phyloP scores from a whole-genome alignment of 2,888 invertebrate genomes.

The Euplexia lucipara region DNA sequence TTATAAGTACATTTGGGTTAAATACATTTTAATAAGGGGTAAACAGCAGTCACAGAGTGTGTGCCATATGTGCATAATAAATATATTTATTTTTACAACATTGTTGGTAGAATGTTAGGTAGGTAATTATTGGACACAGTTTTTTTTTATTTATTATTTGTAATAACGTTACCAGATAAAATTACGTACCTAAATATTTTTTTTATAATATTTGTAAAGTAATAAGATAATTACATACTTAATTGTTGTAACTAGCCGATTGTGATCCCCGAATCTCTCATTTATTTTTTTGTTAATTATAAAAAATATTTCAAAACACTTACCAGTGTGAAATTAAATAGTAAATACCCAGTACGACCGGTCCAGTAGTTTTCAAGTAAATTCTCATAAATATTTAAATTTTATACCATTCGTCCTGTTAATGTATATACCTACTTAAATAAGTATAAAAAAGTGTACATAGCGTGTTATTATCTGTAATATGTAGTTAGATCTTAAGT shows the following conservation, averaged over 20 bases:
- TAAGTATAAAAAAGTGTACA: slow-evolving; percentile 37
- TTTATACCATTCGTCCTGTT: slow-evolving; percentile 54
- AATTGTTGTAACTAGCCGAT: neutral
- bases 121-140: neutral
- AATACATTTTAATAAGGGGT: too few relatives aligned
- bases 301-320: neutral
- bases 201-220: neutral
- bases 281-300: neutral
- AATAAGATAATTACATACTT: neutral
- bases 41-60: slow-evolving; percentile 12
- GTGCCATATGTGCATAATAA: slow-evolving; percentile 41
- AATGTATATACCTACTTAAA: slow-evolving; percentile 49
- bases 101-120: neutral
- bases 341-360: slow-evolving; percentile 10
- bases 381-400: slow-evolving; percentile 30
- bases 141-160: neutral
- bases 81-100: neutral
- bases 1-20: too few relatives aligned
- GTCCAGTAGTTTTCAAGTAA: slow-evolving; percentile 23
- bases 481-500: slow-evolving; percentile 35
- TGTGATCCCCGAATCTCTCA: neutral
- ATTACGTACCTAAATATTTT: neutral
- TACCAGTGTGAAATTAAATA: neutral
- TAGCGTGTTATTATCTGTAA: slow-evolving; percentile 31
- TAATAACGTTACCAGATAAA: neutral